A percentile compares a stretch with the other conserved stretches of the same genome.
Evolutionary conservation across 1,140 invertebrate species (phyloP).

Genomic region (Cylas formicarius): DNA sequence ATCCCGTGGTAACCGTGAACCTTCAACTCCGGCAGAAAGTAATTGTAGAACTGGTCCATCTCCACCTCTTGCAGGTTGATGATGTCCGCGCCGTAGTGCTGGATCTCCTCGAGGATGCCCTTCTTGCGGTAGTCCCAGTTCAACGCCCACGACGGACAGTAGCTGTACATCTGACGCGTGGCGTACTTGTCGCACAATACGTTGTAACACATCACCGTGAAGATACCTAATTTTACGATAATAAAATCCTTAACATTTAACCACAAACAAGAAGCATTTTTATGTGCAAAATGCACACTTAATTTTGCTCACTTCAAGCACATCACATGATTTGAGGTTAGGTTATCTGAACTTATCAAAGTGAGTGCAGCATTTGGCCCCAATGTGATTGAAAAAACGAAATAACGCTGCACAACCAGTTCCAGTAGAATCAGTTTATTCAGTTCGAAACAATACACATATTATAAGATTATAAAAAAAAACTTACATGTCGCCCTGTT

Average conservation of each 20-base stretch:
- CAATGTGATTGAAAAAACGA: too few species aligned
- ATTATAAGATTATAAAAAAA: neutral
- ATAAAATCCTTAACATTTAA: too few species aligned
- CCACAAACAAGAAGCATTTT: too few species aligned
- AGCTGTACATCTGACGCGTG: slow-evolving; percentile 94
- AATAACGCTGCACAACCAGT: too few species aligned
- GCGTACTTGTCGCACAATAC: slow-evolving; percentile 99
- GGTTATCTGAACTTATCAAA: too few species aligned
- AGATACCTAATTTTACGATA: slow-evolving; percentile 80
- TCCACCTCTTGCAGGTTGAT: slow-evolving; percentile 98
- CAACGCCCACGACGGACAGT: slow-evolving; percentile 94
- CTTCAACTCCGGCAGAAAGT: slow-evolving; percentile 91
- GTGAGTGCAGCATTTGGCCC: too few species aligned
- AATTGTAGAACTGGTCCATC: slow-evolving; percentile 97
- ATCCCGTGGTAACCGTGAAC: slow-evolving; percentile 95
- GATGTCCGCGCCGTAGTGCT: slow-evolving; percentile 94
- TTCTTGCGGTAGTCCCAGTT: slow-evolving; percentile 98
- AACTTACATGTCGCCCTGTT: slow-evolving; percentile 80
- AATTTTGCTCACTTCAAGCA: slow-evolving; percentile 1
- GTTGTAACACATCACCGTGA: slow-evolving; percentile 99
- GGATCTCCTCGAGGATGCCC: slow-evolving; percentile 94
- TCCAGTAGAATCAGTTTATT: too few species aligned
- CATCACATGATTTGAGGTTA: too few species aligned
- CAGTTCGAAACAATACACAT: neutral
- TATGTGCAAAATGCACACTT: too few species aligned